Base-by-base conservation (phyloP, 2,797 vertebrate genomes). In the Melanotaenia pygmaea region DNA sequence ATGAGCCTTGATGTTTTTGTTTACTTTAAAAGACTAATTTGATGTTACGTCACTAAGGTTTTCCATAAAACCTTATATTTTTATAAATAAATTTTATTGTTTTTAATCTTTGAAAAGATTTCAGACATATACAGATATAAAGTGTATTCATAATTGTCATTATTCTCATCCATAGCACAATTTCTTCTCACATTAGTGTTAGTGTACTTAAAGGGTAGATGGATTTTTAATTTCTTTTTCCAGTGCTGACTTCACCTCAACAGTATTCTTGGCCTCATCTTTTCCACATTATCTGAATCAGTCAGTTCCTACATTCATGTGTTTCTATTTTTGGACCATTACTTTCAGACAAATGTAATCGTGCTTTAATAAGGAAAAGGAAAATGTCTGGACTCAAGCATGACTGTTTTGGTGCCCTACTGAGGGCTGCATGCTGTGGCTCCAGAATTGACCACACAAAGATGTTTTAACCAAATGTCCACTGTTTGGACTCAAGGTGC, bases 211-310 rank as follows among this genome's bases (percentile, higher is more conserved):
- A 32, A 59, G 62, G 56, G 62, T 68, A 7, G 6, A 70, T 66
- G 77, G 62, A 56, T 80, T 59, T 69, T 64, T 80, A 22, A 66
- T 76, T 75, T 82, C 12, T 83, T 88, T 92, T 92, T 84, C 87
- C 85, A 91, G 50, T 1, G 13, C 67, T 93, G 90, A 93, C 87
- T 69, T 90, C 89, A 93, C 56, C 40, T 73, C 45, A 13, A 72
- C 85, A 86, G 79, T 70, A 81, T 86, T 86, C 67, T 80, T 84
- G 72, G 81, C 79, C 77, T 82, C 72, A 82, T 84, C 56, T 77
- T 82, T 86, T 88, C 84, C 84, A 64, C 51, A 68, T 59, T 72
- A 76, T 79, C 82, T 89, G 66, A 91, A 73, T 89, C 84, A 88
- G 80, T 84, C 79, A n/a, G 37, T 77, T 89, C 72, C 73, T 68